Evolutionary conservation across 2,113 vertebrate species (phyloP), one percentile per base, ranked within the genome.

Genomic region (Petaurus breviceps): DNA sequence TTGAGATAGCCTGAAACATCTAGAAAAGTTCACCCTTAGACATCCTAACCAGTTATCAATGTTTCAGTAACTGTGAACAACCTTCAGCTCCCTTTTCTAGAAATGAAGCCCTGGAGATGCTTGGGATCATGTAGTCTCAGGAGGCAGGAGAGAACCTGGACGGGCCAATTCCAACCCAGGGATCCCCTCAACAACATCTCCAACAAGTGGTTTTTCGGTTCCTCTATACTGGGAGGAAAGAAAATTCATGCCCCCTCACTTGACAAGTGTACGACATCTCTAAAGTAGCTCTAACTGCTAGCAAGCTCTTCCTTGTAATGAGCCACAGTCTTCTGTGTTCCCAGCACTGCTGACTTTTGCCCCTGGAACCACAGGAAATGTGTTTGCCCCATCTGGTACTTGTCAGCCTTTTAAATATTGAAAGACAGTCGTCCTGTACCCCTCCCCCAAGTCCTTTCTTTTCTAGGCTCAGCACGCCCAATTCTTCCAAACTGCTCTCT

Each of bases 11-110:
- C 47, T 6, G 84, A 95, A 96, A 92, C 51, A 90, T 23, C 43
- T 0, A 94, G 37, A 52, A 28, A 93, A 94, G 68, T 5, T 84
- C n/a, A 84, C 16, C 68, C 7, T 43, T 84, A 84, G n/a, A 22
- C 37, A 84, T 31, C 31, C 28, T 50, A 28, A 47, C 10, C 25
- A 43, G 19, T 91, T 90, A 37, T 54, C 31, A 93, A 37, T 90
- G 2, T 23, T 95, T 89, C 55, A 26, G 8, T 46, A 95, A 57
- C 94, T 37, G n/a, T 94, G 94, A 95, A 93, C 61, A 61, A 54
- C 92, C 90, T 94, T 95, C 57, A 89, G 28, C 91, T 53, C n/a
- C 24, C 95, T 91, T 95, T 89, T 97, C 49, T 94, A 9, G 28
- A 95, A 97, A 93, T 77, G 14, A 96, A 92, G 46, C 77, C 3